Conservation (phyloP, 2,113 vertebrate genomes). For the Promerops cafer region DNA sequence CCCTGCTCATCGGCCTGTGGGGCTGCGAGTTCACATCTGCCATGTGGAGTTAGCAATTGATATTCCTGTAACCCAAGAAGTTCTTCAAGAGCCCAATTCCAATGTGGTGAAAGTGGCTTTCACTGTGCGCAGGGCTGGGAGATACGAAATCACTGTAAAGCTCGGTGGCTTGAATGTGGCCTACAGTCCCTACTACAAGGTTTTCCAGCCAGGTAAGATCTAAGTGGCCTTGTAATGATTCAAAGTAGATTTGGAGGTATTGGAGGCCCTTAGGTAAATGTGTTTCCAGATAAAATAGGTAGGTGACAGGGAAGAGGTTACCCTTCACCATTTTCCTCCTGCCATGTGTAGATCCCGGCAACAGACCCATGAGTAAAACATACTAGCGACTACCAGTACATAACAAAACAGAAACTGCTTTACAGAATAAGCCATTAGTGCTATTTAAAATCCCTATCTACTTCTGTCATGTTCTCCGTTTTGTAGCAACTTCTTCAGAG, state of each 20-base stretch:
- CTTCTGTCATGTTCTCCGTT: not conserved
- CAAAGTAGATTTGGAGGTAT: not conserved
- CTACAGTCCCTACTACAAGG: slow-evolving; percentile 96
- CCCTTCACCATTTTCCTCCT: not conserved
- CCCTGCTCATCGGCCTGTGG: slow-evolving; percentile 87
- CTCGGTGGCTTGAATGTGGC: slow-evolving; percentile 93
- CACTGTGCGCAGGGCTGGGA: slow-evolving; percentile 94
- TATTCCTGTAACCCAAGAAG: slow-evolving; percentile 94
- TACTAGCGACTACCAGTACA: not conserved
- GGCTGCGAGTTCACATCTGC: slow-evolving; percentile 91
- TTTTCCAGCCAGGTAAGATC: slow-evolving; percentile 91
- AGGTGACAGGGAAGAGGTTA: not conserved
- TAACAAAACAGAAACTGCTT: not conserved
- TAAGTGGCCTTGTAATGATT: not conserved
- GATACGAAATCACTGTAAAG: slow-evolving; percentile 93
- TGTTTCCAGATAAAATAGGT: not conserved
- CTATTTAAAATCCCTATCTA: not conserved
- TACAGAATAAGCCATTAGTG: not conserved
- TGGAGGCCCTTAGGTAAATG: not conserved
- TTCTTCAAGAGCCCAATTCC: slow-evolving; percentile 88
- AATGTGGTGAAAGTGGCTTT: slow-evolving; percentile 95
- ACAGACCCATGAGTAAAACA: not conserved
- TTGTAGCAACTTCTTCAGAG: not conserved
- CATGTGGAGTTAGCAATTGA: slow-evolving; percentile 94
- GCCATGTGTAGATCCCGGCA: not conserved